phyloP scores from a whole-genome alignment of 2,888 invertebrate genomes.

The Lacanobia oleracea region DNA sequence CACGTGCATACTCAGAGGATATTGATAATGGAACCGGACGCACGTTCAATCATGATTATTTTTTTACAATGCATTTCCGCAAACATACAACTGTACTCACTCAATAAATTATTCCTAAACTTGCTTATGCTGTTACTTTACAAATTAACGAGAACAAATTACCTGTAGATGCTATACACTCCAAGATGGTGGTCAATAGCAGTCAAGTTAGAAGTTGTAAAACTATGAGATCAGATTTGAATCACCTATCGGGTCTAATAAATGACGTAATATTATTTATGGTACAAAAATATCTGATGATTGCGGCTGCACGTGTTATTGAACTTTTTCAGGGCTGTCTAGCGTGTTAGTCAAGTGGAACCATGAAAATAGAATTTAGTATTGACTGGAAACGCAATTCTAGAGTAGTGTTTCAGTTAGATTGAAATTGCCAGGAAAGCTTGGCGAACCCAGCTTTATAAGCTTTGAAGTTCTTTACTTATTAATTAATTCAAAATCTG shows the following conservation, averaged over 20 bases:
- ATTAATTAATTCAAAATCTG: background rate
- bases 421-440: background rate
- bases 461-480: too few species aligned
- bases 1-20: conserved; percentile 25
- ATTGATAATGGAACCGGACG: conserved; percentile 41
- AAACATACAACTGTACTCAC: conserved; percentile 3
- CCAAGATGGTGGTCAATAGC: conserved; percentile 11
- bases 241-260: conserved; percentile 38
- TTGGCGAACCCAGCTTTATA: too few species aligned
- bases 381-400: background rate
- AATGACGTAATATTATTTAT: conserved; percentile 54
- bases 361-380: conserved; percentile 14
- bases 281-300: conserved; percentile 38
- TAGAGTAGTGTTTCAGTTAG: too few species aligned
- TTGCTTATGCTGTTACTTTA: conserved; percentile 21
- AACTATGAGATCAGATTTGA: conserved; percentile 36
- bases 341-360: conserved; percentile 19
- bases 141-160: conserved; percentile 10
- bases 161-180: background rate
- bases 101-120: conserved; percentile 25
- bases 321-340: conserved; percentile 51
- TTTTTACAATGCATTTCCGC: conserved; percentile 56
- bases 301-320: conserved; percentile 28
- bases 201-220: conserved; percentile 32
- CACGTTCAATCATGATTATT: conserved; percentile 39